These are phyloP conservation scores for Euura lappo DNA, from an alignment of 1,140 invertebrate genomes.

Conservation along the genomic window DNA sequence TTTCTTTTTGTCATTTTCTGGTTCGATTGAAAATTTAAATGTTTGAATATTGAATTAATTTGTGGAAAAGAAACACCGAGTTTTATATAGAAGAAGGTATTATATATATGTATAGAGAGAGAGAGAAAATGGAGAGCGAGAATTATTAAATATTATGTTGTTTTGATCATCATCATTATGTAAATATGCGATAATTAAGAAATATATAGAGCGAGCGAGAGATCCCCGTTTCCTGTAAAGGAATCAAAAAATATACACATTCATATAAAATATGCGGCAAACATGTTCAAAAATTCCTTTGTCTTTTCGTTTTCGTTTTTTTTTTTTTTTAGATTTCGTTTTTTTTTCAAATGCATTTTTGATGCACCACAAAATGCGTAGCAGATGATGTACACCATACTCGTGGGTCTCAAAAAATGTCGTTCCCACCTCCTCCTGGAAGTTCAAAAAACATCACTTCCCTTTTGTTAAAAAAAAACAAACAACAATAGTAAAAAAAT, in stretches of 20 bases:
- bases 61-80: constrained; percentile 26
- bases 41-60: too few relatives aligned
- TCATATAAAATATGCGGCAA: constrained; percentile 59
- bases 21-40: too few relatives aligned
- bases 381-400: constrained; percentile 55
- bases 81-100: not conserved
- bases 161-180: not conserved
- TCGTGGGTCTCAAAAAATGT: constrained; percentile 61
- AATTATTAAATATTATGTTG: too few relatives aligned
- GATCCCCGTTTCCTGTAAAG: constrained; percentile 58
- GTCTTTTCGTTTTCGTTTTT: too few relatives aligned
- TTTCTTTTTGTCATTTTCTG: too few relatives aligned
- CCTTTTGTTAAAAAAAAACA: constrained; percentile 63
- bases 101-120: constrained; percentile 20
- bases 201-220: constrained; percentile 46
- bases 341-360: constrained; percentile 41
- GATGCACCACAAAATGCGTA: constrained; percentile 62
- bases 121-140: constrained; percentile 19
- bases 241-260: constrained; percentile 57
- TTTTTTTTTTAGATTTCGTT: too few relatives aligned
- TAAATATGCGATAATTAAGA: constrained; percentile 9
- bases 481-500: too few relatives aligned
- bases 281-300: constrained; percentile 59
- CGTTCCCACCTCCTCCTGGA: constrained; percentile 63
- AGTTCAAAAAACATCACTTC: constrained; percentile 64